Evolutionary conservation across 2,797 vertebrate genomes (phyloP), one percentile per base, ranked within the genome.

Genomic region (Sarcoramphus papa): DNA sequence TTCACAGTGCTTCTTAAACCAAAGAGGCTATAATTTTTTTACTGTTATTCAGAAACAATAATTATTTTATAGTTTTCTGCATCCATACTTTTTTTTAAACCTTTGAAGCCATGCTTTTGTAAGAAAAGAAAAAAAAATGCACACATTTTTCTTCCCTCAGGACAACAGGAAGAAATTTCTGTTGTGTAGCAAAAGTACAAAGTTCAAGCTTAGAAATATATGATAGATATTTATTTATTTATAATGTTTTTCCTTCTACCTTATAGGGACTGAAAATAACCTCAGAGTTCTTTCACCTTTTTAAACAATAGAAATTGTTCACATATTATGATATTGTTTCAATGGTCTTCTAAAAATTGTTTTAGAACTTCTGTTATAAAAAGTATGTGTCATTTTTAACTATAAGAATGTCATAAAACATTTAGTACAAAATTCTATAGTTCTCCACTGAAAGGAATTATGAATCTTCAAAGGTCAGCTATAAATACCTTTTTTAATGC

Each of bases 381-480:
- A 86, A 79, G 14, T 65, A 50, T 51, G n/a, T 63, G 54, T 85
- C 72, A 90, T 88, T 96, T 95, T 80, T 65, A 86, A 67, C 70
- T 82, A 47, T 87, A 75, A 50, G 51, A 74, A 53, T 65, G 28
- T 70, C 88, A 88, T 92, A 90, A 92, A 91, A 96, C 18, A 83
- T 68, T 96, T 92, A 92, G 57, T 80, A 40, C 59, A 91, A 90
- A 97, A 95, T 91, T 90, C 84, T 95, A 80, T 56, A 72, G 72
- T 91, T 97, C 83, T 90, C 81, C 82, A 88, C 70, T 93, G 65
- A 75, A 84, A 85, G 64, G 54, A 98, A 94, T 97, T 95, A 97
- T 64, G 75, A 97, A 79, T 96, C 92, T 97, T 96, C 87, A 98
- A 98, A 98, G 96, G 96, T 98, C 98, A 98, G 64, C 84, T 97